These are phyloP conservation scores for Helostoma temminkii DNA, from an alignment of 2,797 vertebrate genomes.

Conservation along the genomic window DNA sequence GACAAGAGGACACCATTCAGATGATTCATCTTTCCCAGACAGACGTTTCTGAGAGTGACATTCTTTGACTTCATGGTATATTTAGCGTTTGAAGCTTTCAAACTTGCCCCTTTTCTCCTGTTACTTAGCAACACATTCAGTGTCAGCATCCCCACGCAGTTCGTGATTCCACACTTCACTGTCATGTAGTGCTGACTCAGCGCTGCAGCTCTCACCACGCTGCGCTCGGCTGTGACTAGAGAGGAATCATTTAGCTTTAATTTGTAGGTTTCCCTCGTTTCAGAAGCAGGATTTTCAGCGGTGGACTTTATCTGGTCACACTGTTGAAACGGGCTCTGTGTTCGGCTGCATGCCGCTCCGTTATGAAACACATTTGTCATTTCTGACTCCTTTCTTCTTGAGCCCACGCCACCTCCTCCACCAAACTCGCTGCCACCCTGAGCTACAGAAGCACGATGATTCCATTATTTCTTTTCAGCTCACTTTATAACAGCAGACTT, in stretches of 20 bases:
- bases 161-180: constrained; percentile 49
- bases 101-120: background rate
- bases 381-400: constrained; percentile 11
- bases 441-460: background rate
- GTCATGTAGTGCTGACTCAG: constrained; percentile 45
- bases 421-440: background rate
- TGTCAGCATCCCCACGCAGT: constrained; percentile 40
- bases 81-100: too few relatives aligned
- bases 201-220: constrained; percentile 3
- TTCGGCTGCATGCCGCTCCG: background rate
- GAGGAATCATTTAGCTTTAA: background rate
- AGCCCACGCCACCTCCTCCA: constrained; percentile 27
- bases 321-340: background rate
- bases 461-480: background rate
- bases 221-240: background rate
- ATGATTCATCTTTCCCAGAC: too few relatives aligned
- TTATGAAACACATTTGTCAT: constrained; percentile 33
- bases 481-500: background rate
- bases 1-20: background rate
- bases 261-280: background rate
- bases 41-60: too few relatives aligned
- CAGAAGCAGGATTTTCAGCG: background rate
- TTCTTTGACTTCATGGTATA: too few relatives aligned
- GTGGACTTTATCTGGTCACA: background rate
- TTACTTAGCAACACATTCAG: constrained; percentile 57